A percentile compares a stretch with the other conserved stretches of the same genome.
Conservation (phyloP, 2,888 invertebrate genomes). For the Zaprionus bogoriensis region DNA sequence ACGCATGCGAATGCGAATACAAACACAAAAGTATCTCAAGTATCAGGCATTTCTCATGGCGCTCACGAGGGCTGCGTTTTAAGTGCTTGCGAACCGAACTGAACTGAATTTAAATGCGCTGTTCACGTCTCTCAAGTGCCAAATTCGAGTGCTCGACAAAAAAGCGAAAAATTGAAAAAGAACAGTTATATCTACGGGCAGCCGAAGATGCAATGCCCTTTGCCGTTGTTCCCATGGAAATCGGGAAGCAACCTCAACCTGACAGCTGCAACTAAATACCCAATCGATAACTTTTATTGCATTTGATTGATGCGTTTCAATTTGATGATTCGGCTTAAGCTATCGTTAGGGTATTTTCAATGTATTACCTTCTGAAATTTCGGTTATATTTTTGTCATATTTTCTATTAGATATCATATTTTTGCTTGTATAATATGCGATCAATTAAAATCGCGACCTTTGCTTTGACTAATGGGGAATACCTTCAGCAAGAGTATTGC, state of each 20-base stretch:
- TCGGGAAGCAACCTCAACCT: too few relatives aligned
- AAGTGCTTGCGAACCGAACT: slow-evolving; percentile 54
- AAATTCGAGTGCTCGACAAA: slow-evolving; percentile 57
- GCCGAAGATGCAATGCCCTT: slow-evolving; percentile 5
- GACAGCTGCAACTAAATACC: not conserved
- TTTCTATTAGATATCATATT: too few relatives aligned
- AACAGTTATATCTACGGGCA: not conserved
- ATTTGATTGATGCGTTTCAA: too few relatives aligned
- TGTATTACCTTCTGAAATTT: too few relatives aligned
- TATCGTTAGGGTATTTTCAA: too few relatives aligned
- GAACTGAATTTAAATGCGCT: slow-evolving; percentile 65
- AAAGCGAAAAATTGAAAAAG: slow-evolving; percentile 13
- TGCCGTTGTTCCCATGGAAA: not conserved
- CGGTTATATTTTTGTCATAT: too few relatives aligned
- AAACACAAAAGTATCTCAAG: slow-evolving; percentile 69
- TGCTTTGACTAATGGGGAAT: not conserved
- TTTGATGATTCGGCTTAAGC: too few relatives aligned
- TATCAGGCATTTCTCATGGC: slow-evolving; percentile 63
- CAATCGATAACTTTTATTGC: too few relatives aligned
- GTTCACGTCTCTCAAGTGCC: slow-evolving; percentile 61
- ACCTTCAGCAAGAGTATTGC: too few relatives aligned
- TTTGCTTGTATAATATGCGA: too few relatives aligned
- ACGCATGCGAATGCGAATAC: slow-evolving; percentile 33
- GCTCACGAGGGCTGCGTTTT: slow-evolving; percentile 55
- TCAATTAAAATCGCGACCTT: too few relatives aligned